phyloP scores from a whole-genome alignment of 2,113 vertebrate species.

The Dascyllus trimaculatus region DNA sequence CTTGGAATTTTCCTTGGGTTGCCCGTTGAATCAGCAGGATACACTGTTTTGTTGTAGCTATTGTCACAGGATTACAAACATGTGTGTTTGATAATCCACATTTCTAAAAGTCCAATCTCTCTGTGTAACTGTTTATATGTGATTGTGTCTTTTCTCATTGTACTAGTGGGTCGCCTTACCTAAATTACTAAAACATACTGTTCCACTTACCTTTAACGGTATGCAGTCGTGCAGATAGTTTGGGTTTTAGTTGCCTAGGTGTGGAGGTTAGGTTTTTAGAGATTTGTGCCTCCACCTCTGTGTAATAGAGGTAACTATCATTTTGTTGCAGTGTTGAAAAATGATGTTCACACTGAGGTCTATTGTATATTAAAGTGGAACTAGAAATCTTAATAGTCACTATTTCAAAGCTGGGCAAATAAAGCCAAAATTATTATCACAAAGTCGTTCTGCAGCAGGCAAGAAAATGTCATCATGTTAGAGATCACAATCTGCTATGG shows the following conservation, averaged over 20 bases:
- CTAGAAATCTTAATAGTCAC: too few relatives aligned
- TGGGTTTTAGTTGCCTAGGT: not conserved
- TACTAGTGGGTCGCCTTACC: not conserved
- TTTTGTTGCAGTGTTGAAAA: not conserved
- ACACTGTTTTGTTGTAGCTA: constrained; percentile 43
- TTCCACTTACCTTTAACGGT: too few relatives aligned
- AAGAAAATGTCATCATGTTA: not conserved
- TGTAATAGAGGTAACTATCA: not conserved
- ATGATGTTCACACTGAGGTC: too few relatives aligned
- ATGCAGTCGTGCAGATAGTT: not conserved
- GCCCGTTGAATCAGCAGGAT: constrained; percentile 32
- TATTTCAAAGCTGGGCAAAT: not conserved
- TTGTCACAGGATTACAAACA: constrained; percentile 63
- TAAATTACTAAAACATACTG: not conserved
- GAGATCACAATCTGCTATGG: not conserved
- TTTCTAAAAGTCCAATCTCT: constrained; percentile 28
- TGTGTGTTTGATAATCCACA: constrained; percentile 55
- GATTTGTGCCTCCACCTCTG: not conserved
- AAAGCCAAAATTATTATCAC: not conserved
- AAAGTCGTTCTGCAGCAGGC: not conserved
- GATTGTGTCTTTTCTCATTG: constrained; percentile 36
- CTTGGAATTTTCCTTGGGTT: constrained; percentile 70
- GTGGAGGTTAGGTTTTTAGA: not conserved
- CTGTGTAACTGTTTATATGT: constrained; percentile 11
- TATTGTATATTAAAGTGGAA: too few relatives aligned